Evolutionary conservation across 2,797 vertebrate species (phyloP), one percentile per base, ranked within the genome.

Genomic region (Ctenopoma multispine): DNA sequence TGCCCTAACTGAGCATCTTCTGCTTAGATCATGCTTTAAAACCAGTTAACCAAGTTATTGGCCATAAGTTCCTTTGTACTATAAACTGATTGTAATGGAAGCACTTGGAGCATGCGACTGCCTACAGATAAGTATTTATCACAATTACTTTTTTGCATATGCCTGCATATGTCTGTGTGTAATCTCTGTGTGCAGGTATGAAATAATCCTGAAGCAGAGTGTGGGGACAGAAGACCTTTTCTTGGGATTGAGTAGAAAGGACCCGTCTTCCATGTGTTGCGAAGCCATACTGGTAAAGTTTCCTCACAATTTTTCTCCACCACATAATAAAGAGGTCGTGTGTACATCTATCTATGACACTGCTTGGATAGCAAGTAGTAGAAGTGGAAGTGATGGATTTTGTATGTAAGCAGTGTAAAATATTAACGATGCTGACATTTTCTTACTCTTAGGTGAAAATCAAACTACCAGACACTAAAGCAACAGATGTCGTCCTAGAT

Each of bases 211-310:
- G 90, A 96, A 96, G 84, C 97, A 99, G 80, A 90, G 79, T 15
- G 96, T 99, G 82, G 93, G 95, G 63, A 95, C 97, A 27, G 96
- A 98, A 69, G 97, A 98, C 60, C 5, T 98, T 29, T 98, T 97
- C 90, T 88, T 99, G 76, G 96, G 96, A 24, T 81, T 98, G 88
- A 95, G 88, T 34, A 78, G 94, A 70, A 99, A 97, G 78, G 94
- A 99, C 27, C 89, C 94, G 1, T 99, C 97, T 21, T 97, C 96
- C 56, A 96, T 97, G 85, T 96, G 96, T 85, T 99, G 97, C 84
- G 95, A 97, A 57, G 94, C 95, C 55, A 90, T 99, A 85, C 90
- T 97, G 96, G 98, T 99, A 93, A 95, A 3, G 8, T 20, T 15
- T 9, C 54, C 20, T 21, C 8, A 11, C 0, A 15, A 40, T 18